Base-by-base conservation (phyloP, 2,888 invertebrate species). In the Scotopteryx bipunctaria region DNA sequence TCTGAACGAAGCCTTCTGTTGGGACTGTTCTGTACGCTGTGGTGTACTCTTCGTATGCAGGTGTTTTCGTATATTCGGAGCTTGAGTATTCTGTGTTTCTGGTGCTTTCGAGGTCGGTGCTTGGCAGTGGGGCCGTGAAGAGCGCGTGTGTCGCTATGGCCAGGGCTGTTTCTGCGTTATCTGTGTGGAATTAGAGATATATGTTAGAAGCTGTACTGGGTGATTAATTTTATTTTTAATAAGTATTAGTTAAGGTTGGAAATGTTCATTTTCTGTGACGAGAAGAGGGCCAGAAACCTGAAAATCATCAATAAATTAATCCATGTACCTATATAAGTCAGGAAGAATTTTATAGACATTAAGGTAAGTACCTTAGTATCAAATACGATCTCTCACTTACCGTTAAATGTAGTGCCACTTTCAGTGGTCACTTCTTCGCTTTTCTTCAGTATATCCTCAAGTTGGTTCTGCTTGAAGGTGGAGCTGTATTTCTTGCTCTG, bases 401-500 rank as follows among this genome's bases (percentile, higher is more conserved):
- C 85, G 51, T 81, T 81, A 45, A 64, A 46, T 42, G 73, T 80
- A 14, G 73, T 75, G 42, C 64, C 73, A 32, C 59, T 70, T 46
- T 83, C 81, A 1, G 83, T 83, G 1, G 83, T 84, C 0, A 71
- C 67, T 44, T 77, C 78, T 48, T 72, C 74, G 35, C 65, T 71
- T 52, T 66, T 73, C 40, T 76, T 83, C 36, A 86, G 58, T n/a
- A 79, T 64, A 14, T 86, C 83, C 23, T 84, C 82, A 3, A 89
- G 60, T 57, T 86, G 83, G 57, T 86, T 88, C 69, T 86, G 86
- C 23, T 82, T 87, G 59, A 88, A 84, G 46, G 76, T 82, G 4
- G 86, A 62, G 59, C 87, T 89, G 73, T 83, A 90, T 62, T 89
- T 90, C 72, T 90, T 90, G 66, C 89, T 88, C 55, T 89, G 88